phyloP scores from a whole-genome alignment of 2,797 vertebrate species.

The Streptopelia turtur region DNA sequence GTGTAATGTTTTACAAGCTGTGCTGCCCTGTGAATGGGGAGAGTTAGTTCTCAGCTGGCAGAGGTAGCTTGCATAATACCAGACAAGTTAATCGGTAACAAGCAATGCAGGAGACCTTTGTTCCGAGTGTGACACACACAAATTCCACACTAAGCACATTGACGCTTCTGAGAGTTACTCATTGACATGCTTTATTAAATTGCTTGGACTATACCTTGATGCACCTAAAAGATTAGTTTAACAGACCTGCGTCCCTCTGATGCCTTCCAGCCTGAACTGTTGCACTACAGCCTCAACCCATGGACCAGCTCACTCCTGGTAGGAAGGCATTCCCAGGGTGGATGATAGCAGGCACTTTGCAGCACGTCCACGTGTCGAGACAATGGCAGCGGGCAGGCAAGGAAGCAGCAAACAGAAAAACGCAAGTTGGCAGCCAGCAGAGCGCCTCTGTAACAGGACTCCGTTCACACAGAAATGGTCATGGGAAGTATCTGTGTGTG shows the following conservation, averaged over 20 bases:
- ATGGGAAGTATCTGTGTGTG: background rate
- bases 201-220: background rate
- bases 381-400: background rate
- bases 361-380: background rate
- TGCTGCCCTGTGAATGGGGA: constrained; percentile 21
- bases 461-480: background rate
- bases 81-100: constrained; percentile 74
- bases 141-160: constrained; percentile 62
- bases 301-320: fast-evolving
- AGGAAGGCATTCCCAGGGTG: background rate
- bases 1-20: constrained; percentile 50
- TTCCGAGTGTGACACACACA: constrained; percentile 39
- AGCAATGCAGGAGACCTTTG: constrained; percentile 74
- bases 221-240: background rate
- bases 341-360: background rate
- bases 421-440: background rate
- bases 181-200: constrained; percentile 68
- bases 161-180: constrained; percentile 60
- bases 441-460: background rate
- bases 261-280: background rate
- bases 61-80: constrained; percentile 42
- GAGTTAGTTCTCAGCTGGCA: constrained; percentile 27
- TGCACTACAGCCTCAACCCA: background rate
- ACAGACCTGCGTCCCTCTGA: background rate
- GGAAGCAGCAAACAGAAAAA: background rate